Evolutionary conservation across 2,888 invertebrate genomes (phyloP), one percentile per base, ranked within the genome.

Genomic region (Diaphora mendica): DNA sequence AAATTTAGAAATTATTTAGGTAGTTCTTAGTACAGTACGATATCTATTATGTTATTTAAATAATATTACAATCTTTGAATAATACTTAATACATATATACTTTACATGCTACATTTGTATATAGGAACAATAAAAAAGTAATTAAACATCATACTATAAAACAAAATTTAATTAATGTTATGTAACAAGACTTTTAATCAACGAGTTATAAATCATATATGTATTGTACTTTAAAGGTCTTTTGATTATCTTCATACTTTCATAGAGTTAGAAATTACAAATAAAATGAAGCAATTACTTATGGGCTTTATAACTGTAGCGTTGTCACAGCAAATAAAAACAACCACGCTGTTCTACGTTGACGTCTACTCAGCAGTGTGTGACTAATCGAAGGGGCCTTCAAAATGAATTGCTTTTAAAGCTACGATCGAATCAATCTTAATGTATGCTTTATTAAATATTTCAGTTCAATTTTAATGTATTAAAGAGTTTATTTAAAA

Each of bases 251-350:
- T n/a, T n/a, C n/a, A n/a, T 3, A 48, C 17, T 9, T 55, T n/a
- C 9, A n/a, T n/a, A 23, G 9, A 4, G 51, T 55, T 9, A 48
- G 65, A 69, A 74, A 76, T 20, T 35, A 26, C 64, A 75, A 70
- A 76, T 71, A 72, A 74, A 73, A 65, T 77, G 71, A 70, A 72
- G 62, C 62, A 15, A 42, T 69, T 15, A 44, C 15, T 15, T 44
- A 74, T 70, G 67, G 73, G 65, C 68, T 76, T 80, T 75, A 70
- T 71, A 70, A 62, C 23, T 74, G 69, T 30, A 15, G 20, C 3
- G 23, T 72, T 72, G 59, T 59, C 73, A 70, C 62, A 75, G 76
- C 75, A 78, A 83, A 73, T 64, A 74, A 76, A 59, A 59, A 59
- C 13, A 26, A 13, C 15, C 15, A 59, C 26, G 26, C 62, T 33